Conservation (phyloP, 2,888 invertebrate species). For the Horisme vitalbata region DNA sequence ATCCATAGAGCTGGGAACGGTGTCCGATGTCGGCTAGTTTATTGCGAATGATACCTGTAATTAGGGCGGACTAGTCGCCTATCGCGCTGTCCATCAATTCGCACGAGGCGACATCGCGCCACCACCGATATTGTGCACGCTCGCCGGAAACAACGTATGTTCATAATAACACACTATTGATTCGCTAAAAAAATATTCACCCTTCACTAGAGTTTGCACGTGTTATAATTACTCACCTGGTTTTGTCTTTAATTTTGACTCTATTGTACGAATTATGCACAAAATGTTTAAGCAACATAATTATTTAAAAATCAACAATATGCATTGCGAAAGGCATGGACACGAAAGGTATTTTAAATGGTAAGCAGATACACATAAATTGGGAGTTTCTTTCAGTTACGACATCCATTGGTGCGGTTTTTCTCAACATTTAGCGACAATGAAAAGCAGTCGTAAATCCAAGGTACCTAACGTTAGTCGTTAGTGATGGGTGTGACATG, state of each 20-base stretch:
- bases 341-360: slow-evolving; percentile 53
- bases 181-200: slow-evolving; percentile 56
- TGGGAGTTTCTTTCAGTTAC: slow-evolving; percentile 55
- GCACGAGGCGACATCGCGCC: slow-evolving; percentile 43
- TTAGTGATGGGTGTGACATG: slow-evolving; percentile 61
- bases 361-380: slow-evolving; percentile 44
- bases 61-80: slow-evolving; percentile 51
- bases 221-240: slow-evolving; percentile 30
- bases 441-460: slow-evolving; percentile 59
- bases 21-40: slow-evolving; percentile 57
- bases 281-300: slow-evolving; percentile 14
- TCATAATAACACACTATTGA: slow-evolving; percentile 65
- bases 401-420: slow-evolving; percentile 54
- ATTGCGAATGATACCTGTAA: slow-evolving; percentile 79
- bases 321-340: slow-evolving; percentile 23
- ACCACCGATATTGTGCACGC: slow-evolving; percentile 50
- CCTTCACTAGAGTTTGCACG: slow-evolving; percentile 32
- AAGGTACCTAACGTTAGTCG: slow-evolving; percentile 59
- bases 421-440: slow-evolving; percentile 68
- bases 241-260: slow-evolving; percentile 19
- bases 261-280: slow-evolving; percentile 5
- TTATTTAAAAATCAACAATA: slow-evolving; percentile 30
- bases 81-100: slow-evolving; percentile 70
- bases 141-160: slow-evolving; percentile 65
- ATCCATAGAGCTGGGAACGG: slow-evolving; percentile 38